phyloP scores from a whole-genome alignment of 2,888 invertebrate genomes.

The Slavum lentiscoides region DNA sequence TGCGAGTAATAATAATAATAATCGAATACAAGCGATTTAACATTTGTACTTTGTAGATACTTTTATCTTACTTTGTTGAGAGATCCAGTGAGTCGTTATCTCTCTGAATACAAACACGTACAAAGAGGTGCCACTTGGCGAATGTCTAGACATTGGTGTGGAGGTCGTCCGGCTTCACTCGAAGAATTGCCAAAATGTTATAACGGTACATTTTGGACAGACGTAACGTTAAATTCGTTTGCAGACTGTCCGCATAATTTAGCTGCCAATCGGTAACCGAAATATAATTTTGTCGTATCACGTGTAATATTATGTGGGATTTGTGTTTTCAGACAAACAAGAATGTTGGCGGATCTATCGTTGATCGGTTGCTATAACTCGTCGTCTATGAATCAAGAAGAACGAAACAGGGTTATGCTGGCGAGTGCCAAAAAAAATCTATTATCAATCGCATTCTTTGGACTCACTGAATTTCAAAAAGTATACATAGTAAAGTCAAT shows the following conservation, averaged over 20 bases:
- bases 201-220: constrained; percentile 78
- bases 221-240: constrained; percentile 88
- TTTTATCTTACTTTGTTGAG: constrained; percentile 95
- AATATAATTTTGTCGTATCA: neutral
- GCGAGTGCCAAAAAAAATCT: constrained; percentile 95
- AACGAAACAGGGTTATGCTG: constrained; percentile 83
- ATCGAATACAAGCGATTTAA: neutral
- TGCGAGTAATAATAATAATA: neutral
- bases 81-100: constrained; percentile 89
- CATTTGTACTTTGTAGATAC: constrained; percentile 67
- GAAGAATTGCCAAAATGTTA: constrained; percentile 84
- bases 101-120: constrained; percentile 96
- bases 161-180: constrained; percentile 74
- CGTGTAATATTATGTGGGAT: too few species aligned
- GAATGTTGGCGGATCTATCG: constrained; percentile 95
- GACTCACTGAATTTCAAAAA: constrained; percentile 93
- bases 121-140: constrained; percentile 96
- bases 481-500: constrained; percentile 61
- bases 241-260: constrained; percentile 89
- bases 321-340: constrained; percentile 73
- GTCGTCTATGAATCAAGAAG: constrained; percentile 69
- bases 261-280: constrained; percentile 74
- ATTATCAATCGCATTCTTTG: constrained; percentile 94
- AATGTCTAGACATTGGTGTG: constrained; percentile 69
- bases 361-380: constrained; percentile 94